phyloP scores from a whole-genome alignment of 2,888 invertebrate genomes.

The Spicauda simplicius region DNA sequence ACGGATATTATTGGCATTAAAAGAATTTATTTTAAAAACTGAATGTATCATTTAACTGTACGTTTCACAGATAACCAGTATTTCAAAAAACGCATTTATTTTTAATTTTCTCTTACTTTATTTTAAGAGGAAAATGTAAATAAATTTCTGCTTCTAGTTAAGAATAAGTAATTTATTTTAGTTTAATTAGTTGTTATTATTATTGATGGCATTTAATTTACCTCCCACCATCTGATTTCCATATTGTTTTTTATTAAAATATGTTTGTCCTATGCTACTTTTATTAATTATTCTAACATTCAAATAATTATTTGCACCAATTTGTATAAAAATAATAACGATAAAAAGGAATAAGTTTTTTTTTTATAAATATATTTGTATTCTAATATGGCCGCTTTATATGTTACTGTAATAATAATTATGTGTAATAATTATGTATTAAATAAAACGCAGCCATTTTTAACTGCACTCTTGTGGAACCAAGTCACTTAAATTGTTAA shows the following conservation, averaged over 20 bases:
- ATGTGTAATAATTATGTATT: no score
- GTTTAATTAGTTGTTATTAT: constrained; percentile 38
- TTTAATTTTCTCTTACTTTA: constrained; percentile 11
- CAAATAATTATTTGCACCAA: no score
- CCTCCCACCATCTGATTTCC: constrained; percentile 18
- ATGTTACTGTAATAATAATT: no score
- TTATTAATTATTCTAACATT: no score
- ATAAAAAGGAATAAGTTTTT: no score
- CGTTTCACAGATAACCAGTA: constrained; percentile 20
- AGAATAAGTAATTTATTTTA: constrained; percentile 59
- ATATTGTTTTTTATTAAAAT: neutral
- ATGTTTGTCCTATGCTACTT: neutral
- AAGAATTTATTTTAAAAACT: constrained; percentile 2
- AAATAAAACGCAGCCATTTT: no score
- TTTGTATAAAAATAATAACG: no score
- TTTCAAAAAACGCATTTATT: constrained; percentile 31
- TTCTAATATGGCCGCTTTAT: no score
- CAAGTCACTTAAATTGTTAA: no score
- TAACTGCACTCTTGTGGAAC: no score
- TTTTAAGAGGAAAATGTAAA: constrained; percentile 48
- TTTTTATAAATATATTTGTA: no score
- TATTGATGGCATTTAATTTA: constrained; percentile 29
- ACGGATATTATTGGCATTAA: neutral
- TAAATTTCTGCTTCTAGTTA: constrained; percentile 44
- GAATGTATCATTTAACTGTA: constrained; percentile 1